These are phyloP conservation scores for Eristalis intricaria DNA, from an alignment of 2,888 invertebrate species.

Conservation along the genomic window DNA sequence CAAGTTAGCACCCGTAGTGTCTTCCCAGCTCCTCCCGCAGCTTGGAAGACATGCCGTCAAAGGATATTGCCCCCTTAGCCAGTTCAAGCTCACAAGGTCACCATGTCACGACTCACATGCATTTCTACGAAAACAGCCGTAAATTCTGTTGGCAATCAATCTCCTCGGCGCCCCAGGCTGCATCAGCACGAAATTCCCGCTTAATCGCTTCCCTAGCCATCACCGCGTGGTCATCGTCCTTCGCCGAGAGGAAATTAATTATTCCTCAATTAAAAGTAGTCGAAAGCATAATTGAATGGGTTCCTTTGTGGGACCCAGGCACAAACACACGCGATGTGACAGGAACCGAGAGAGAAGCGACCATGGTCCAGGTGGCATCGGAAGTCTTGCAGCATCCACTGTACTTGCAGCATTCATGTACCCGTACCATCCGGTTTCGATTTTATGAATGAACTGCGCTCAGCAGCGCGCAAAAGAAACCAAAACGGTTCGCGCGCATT, in stretches of 20 bases:
- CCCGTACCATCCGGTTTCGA: not conserved
- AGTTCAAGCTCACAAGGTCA: not conserved
- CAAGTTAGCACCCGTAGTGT: no score
- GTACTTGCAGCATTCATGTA: slow-evolving; percentile 1
- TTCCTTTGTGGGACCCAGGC: not conserved
- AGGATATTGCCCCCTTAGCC: not conserved
- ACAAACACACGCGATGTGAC: no score
- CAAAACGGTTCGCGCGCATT: slow-evolving; percentile 38
- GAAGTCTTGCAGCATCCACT: slow-evolving; percentile 16
- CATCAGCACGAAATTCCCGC: not conserved
- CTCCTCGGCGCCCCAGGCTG: not conserved
- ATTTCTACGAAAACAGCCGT: not conserved
- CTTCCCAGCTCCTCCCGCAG: no score
- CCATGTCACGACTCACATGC: not conserved
- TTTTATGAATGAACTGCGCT: slow-evolving; percentile 65
- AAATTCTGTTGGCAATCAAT: not conserved
- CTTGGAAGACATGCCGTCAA: no score
- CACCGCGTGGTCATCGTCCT: not conserved
- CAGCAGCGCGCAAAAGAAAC: not conserved
- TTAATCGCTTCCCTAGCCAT: not conserved
- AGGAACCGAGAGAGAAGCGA: not conserved
- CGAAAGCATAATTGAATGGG: not conserved
- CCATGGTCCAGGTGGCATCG: not conserved
- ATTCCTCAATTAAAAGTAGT: not conserved
- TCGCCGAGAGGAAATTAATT: not conserved